phyloP scores from a whole-genome alignment of 2,888 invertebrate species.

The Masnerella sp. region DNA sequence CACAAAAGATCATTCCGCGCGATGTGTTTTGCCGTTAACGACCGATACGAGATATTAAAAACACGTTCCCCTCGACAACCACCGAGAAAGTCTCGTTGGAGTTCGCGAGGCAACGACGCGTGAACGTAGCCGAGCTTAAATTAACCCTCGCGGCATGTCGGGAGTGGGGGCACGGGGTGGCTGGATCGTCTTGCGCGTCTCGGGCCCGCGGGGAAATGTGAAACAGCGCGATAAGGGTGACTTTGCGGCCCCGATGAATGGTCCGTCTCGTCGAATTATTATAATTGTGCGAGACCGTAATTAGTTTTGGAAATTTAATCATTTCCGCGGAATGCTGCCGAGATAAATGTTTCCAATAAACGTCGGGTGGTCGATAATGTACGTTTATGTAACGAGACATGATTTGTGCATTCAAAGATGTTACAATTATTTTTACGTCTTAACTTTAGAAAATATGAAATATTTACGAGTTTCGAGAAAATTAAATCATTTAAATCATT shows the following conservation, averaged over 20 bases:
- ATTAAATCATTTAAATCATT: too few species aligned
- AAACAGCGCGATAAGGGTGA: conserved; percentile 60
- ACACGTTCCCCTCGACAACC: conserved; percentile 28
- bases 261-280: conserved; percentile 68
- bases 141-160: conserved; percentile 57
- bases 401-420: too few species aligned
- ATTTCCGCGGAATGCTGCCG: conserved; percentile 69
- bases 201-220: conserved; percentile 62
- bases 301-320: conserved; percentile 77
- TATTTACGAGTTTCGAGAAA: too few species aligned
- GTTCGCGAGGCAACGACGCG: conserved; percentile 50
- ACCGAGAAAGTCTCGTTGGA: conserved; percentile 14
- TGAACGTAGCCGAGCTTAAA: conserved; percentile 54
- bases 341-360: conserved; percentile 68
- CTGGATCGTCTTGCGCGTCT: conserved; percentile 41
- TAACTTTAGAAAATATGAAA: too few species aligned
- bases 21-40: conserved; percentile 16
- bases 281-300: conserved; percentile 74
- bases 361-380: conserved; percentile 35
- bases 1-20: conserved; percentile 12
- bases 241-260: conserved; percentile 34
- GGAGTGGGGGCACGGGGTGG: conserved; percentile 34
- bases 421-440: too few species aligned
- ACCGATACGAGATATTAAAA: conserved; percentile 46
- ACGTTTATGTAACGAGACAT: conserved; percentile 18